phyloP scores from a whole-genome alignment of 1,140 invertebrate species.

The Camponotus vicinus region DNA sequence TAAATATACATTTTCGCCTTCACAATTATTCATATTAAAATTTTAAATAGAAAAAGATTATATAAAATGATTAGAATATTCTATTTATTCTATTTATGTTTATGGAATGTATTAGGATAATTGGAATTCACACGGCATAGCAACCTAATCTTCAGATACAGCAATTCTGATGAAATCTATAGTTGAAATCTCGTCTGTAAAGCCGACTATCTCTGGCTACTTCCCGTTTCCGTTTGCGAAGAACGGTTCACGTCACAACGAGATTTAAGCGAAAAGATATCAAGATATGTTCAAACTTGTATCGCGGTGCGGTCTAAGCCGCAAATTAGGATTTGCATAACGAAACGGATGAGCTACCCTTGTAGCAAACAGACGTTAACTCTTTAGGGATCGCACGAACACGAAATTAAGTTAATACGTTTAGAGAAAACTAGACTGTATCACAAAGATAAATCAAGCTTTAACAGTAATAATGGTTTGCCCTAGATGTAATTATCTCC shows the following conservation, averaged over 20 bases:
- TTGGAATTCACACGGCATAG: not conserved
- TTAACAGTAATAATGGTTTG: slow-evolving; percentile 19
- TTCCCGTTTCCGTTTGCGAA: slow-evolving; percentile 42
- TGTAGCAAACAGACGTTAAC: slow-evolving; percentile 23
- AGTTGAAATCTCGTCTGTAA: slow-evolving; percentile 38
- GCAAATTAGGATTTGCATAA: slow-evolving; percentile 58
- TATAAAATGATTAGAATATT: not conserved
- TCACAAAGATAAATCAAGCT: slow-evolving; percentile 12
- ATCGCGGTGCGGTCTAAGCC: slow-evolving; percentile 26
- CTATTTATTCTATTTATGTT: not conserved
- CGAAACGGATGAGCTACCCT: slow-evolving; percentile 33
- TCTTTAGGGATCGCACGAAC: slow-evolving; percentile 27
- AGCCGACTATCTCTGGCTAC: slow-evolving; percentile 44
- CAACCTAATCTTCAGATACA: not conserved
- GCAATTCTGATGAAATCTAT: slow-evolving; percentile 35
- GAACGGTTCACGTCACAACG: slow-evolving; percentile 37
- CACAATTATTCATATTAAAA: not conserved
- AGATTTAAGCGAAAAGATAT: slow-evolving; percentile 48
- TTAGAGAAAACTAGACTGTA: slow-evolving; percentile 30
- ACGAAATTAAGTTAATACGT: slow-evolving; percentile 42
- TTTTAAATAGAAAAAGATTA: not conserved
- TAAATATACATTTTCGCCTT: not conserved
- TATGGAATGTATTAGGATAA: not conserved
- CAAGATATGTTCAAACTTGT: slow-evolving; percentile 49
- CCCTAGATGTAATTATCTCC: slow-evolving; percentile 20